phyloP scores from a whole-genome alignment of 2,797 vertebrate species.

The Enteromius mattozi region DNA sequence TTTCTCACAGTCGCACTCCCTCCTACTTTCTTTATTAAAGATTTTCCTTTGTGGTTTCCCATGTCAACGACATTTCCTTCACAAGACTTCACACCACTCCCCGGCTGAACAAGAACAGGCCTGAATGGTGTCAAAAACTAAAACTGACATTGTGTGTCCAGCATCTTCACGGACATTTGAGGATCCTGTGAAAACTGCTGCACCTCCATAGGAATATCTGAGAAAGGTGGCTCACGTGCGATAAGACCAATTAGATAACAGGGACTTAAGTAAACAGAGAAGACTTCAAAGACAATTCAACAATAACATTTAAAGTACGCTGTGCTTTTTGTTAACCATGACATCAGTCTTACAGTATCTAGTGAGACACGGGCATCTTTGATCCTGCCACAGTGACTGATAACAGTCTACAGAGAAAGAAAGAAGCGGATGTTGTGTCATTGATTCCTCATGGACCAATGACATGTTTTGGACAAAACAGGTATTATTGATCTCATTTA shows the following conservation, averaged over 20 bases:
- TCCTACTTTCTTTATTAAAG: conserved; percentile 52
- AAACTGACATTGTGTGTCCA: conserved; percentile 64
- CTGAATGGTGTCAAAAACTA: conserved; percentile 61
- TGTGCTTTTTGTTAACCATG: conserved; percentile 27
- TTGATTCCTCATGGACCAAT: background rate
- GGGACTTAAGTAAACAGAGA: conserved; percentile 29
- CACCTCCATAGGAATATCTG: background rate
- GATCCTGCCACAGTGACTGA: conserved; percentile 35
- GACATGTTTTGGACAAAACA: background rate
- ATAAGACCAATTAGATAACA: conserved; percentile 22
- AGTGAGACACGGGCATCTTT: conserved; percentile 49
- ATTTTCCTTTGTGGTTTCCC: conserved; percentile 56
- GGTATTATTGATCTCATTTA: background rate
- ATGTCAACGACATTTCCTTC: conserved; percentile 41
- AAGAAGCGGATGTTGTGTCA: background rate
- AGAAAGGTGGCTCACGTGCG: conserved; percentile 16
- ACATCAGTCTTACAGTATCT: conserved; percentile 39
- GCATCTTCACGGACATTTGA: conserved; percentile 64
- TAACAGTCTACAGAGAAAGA: conserved; percentile 3
- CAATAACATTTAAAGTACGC: background rate
- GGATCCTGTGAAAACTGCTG: conserved; percentile 68
- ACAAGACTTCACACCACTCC: conserved; percentile 57
- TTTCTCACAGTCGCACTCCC: conserved; percentile 53
- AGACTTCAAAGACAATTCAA: conserved; percentile 25
- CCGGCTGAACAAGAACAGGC: conserved; percentile 62